Conservation (phyloP, 1,140 invertebrate genomes). For the Olivierus martensii region DNA sequence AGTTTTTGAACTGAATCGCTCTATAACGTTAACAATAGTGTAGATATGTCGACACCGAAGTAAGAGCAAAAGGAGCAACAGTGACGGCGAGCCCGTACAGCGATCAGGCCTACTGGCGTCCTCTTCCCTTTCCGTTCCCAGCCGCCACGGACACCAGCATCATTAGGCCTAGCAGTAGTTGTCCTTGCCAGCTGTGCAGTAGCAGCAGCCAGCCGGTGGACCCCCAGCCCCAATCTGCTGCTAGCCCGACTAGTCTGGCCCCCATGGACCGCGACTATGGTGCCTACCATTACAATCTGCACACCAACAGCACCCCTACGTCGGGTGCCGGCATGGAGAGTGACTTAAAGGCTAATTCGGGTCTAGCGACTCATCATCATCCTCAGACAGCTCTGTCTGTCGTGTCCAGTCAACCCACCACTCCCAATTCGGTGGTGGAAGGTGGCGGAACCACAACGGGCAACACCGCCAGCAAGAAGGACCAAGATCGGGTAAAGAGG, state of each 20-base stretch:
- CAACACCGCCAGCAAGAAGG: conserved; percentile 19
- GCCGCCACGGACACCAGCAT: conserved; percentile 3
- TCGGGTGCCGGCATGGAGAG: background rate
- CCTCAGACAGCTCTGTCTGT: conserved; percentile 2
- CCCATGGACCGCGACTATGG: conserved; percentile 19
- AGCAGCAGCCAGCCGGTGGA: conserved; percentile 7
- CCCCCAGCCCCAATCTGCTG: background rate
- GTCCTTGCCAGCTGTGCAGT: conserved; percentile 14
- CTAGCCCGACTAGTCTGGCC: conserved; percentile 2
- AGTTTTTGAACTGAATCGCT: too few relatives aligned
- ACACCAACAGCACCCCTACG: background rate
- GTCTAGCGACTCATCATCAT: background rate
- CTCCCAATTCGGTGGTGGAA: background rate
- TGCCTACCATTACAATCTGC: conserved; percentile 15
- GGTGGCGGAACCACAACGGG: background rate
- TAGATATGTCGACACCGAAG: too few relatives aligned
- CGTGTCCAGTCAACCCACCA: conserved; percentile 12
- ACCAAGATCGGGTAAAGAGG: conserved; percentile 75
- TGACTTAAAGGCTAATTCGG: background rate
- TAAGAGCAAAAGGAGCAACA: too few relatives aligned
- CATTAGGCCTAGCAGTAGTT: conserved; percentile 14
- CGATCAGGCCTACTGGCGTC: too few relatives aligned
- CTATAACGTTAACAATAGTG: too few relatives aligned
- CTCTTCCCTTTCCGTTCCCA: too few relatives aligned
- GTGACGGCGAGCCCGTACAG: too few relatives aligned